Percentiles rank a stretch among this genome's conserved stretches.
Conservation (phyloP, 2,797 vertebrate genomes). For the Neostethus bicornis region DNA sequence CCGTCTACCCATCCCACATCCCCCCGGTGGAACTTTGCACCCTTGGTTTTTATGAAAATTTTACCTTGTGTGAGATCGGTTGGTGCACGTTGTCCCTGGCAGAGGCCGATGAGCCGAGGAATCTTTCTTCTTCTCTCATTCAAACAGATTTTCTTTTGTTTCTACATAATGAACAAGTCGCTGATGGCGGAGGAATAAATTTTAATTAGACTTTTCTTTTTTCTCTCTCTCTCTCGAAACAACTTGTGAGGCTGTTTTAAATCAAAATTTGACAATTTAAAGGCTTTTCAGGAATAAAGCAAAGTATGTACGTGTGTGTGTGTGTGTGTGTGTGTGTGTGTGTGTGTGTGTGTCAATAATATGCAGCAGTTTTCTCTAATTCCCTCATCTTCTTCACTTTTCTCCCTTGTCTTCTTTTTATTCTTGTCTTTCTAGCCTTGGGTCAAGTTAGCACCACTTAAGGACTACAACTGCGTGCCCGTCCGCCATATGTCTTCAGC, state of each 20-base stretch:
- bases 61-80: slow-evolving; percentile 69
- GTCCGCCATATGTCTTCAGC: slow-evolving; percentile 70
- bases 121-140: slow-evolving; percentile 60
- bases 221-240: slow-evolving; percentile 36
- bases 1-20: background rate
- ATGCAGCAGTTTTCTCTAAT: slow-evolving; percentile 57
- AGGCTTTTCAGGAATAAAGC: slow-evolving; percentile 48
- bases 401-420: slow-evolving; percentile 28
- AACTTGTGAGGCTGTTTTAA: slow-evolving; percentile 54
- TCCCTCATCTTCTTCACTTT: slow-evolving; percentile 38
- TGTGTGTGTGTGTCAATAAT: slow-evolving; percentile 62
- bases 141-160: slow-evolving; percentile 65
- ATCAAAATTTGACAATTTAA: slow-evolving; percentile 51
- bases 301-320: slow-evolving; percentile 23
- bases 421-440: slow-evolving; percentile 66
- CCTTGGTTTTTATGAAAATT: slow-evolving; percentile 74
- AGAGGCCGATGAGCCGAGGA: slow-evolving; percentile 61
- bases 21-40: slow-evolving; percentile 70
- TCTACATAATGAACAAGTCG: slow-evolving; percentile 70
- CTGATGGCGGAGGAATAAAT: slow-evolving; percentile 61
- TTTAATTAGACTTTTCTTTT: slow-evolving; percentile 66
- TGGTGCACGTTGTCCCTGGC: slow-evolving; percentile 56
- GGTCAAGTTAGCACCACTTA: slow-evolving; percentile 81
- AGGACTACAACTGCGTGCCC: slow-evolving; percentile 72
- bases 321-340: slow-evolving; percentile 22